Evolutionary conservation across 2,888 invertebrate genomes (phyloP).

Genomic region (Bembecia ichneumoniformis): DNA sequence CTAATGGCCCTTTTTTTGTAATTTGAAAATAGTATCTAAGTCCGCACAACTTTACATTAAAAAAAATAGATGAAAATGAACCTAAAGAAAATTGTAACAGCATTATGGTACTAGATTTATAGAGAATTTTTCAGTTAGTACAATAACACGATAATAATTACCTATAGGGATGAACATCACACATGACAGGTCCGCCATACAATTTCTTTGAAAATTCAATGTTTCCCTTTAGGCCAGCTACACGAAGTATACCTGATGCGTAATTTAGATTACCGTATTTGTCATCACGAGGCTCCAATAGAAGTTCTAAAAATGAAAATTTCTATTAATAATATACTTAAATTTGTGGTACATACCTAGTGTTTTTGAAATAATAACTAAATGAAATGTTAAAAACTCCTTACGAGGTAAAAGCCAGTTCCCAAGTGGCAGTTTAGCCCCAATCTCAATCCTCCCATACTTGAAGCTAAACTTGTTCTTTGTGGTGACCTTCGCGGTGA

Average conservation of each 20-base stretch:
- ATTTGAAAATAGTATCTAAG: too few relatives aligned
- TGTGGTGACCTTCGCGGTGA: slow-evolving; percentile 77
- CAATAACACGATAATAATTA: slow-evolving; percentile 9
- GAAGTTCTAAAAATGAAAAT: slow-evolving; percentile 62
- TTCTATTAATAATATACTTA: too few relatives aligned
- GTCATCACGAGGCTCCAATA: slow-evolving; percentile 75
- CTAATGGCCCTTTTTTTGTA: too few relatives aligned
- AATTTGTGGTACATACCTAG: too few relatives aligned
- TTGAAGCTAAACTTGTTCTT: slow-evolving; percentile 77
- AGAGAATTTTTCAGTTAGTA: not conserved
- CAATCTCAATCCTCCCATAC: slow-evolving; percentile 79
- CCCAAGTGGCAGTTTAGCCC: slow-evolving; percentile 81
- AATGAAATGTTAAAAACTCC: slow-evolving; percentile 23
- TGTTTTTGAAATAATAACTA: not conserved
- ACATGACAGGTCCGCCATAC: slow-evolving; percentile 48
- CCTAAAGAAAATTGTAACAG: too few relatives aligned
- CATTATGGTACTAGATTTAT: too few relatives aligned
- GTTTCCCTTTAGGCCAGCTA: slow-evolving; percentile 81
- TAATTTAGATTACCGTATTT: slow-evolving; percentile 74
- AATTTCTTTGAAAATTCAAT: slow-evolving; percentile 40
- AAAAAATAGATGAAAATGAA: too few relatives aligned
- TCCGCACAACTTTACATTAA: too few relatives aligned
- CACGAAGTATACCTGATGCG: slow-evolving; percentile 79
- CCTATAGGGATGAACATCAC: slow-evolving; percentile 55
- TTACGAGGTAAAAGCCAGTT: slow-evolving; percentile 80